Evolutionary conservation across 2,797 vertebrate species (phyloP).

Genomic region (Spinus pinus): DNA sequence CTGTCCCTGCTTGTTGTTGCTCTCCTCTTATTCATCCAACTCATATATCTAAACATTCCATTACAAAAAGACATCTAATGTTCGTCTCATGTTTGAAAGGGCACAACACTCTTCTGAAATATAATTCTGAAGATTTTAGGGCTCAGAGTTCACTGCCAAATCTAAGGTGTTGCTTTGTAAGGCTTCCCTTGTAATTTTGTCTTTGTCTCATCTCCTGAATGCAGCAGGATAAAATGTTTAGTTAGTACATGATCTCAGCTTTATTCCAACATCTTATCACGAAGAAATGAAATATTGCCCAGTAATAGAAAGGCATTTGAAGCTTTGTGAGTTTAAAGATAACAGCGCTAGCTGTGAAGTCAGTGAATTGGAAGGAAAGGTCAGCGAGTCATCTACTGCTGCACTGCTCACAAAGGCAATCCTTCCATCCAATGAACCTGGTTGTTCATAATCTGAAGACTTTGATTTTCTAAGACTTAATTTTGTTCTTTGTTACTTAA

Average conservation of each 20-base stretch:
- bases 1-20: constrained; percentile 52
- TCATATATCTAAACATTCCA: constrained; percentile 69
- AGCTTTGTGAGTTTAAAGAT: constrained; percentile 60
- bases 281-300: constrained; percentile 52
- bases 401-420: constrained; percentile 6
- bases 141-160: constrained; percentile 49
- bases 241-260: constrained; percentile 32
- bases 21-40: constrained; percentile 59
- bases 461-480: not conserved
- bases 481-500: not conserved
- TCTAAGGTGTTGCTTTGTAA: constrained; percentile 24
- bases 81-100: constrained; percentile 56
- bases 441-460: constrained; percentile 2
- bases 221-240: constrained; percentile 38
- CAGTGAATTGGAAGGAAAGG: constrained; percentile 29
- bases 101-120: constrained; percentile 41
- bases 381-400: constrained; percentile 24
- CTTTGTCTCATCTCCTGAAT: constrained; percentile 39
- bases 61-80: constrained; percentile 64
- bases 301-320: constrained; percentile 55
- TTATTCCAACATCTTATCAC: constrained; percentile 55
- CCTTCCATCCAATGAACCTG: not conserved
- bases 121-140: constrained; percentile 44
- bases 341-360: constrained; percentile 35
- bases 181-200: constrained; percentile 34